These are phyloP conservation scores for Harpagus bidentatus DNA, from an alignment of 2,113 vertebrate genomes.

Conservation along the genomic window DNA sequence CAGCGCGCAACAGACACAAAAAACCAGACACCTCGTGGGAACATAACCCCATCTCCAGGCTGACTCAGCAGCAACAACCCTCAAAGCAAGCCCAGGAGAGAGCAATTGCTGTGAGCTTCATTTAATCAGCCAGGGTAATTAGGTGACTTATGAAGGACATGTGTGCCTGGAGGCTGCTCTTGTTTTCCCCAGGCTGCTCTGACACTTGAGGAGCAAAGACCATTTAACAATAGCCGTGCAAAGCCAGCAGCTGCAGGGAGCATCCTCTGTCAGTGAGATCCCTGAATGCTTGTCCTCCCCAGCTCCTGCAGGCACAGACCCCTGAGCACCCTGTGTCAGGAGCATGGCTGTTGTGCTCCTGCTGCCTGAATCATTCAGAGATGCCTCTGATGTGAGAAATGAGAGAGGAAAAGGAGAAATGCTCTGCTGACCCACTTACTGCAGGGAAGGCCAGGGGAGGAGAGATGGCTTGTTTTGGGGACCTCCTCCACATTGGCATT, in stretches of 20 bases:
- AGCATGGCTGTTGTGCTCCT: not conserved
- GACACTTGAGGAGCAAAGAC: not conserved
- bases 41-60: not conserved
- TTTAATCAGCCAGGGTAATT: not conserved
- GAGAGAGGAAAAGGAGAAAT: not conserved
- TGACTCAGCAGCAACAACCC: not conserved
- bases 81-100: not conserved
- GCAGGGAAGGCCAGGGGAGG: not conserved
- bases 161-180: not conserved
- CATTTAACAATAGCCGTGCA: rapidly evolving
- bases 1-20: not conserved
- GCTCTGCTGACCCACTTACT: not conserved
- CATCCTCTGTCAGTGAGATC: not conserved
- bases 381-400: rapidly evolving
- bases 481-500: not conserved
- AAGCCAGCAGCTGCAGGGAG: rapidly evolving
- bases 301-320: not conserved
- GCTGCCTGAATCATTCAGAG: not conserved
- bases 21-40: not conserved
- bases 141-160: not conserved
- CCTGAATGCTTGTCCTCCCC: not conserved
- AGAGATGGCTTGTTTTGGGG: not conserved
- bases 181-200: not conserved
- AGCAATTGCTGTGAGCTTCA: not conserved
- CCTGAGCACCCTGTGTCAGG: rapidly evolving